Base-by-base conservation (phyloP, 2,113 vertebrate species). In the Galemys pyrenaicus region DNA sequence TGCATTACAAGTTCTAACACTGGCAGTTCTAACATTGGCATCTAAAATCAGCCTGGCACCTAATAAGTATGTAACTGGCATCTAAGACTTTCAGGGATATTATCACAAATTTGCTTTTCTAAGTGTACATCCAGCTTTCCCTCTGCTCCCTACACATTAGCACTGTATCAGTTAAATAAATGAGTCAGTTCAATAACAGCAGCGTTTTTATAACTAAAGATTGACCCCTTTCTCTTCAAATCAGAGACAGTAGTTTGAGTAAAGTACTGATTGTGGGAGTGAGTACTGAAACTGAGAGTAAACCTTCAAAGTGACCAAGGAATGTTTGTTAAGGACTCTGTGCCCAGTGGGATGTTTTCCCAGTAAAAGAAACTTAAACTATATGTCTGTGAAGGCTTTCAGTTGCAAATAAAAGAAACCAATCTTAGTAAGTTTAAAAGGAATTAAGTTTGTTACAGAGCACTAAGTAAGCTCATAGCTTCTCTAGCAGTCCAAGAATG, bases 381-480 rank as follows among this genome's bases (percentile, higher is more conserved):
- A 26, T 75, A 1, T 37, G 24, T 49, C 49, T 32, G 32, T 67
- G 35, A 75, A 78, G 71, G 26, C 51, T 92, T 51, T 60, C 26
- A 80, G 24, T 9, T 84, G 35, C 30, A 88, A 75, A 84, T 24
- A 92, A 87, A 51, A 30, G 26, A 81, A 85, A 32, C 1, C 7
- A 46, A 68, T 4, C n/a, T 78, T 93, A n/a, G n/a, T 85, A 80
- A 77, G 9, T 85, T 74, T 82, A 83, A 77, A 7, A 51, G 15
- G 65, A 93, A 56, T 85, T 62, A 71, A 60, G 46, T 85, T 65
- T 85, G 71, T 77, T 60, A 81, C 87, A 88, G 26, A 70, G 75
- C 82, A 35, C 60, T 85, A 86, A 91, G n/a, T 60, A 86, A n/a
- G 39, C 9, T 92, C 15, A 37, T 24, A 39, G 2, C 2, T 67